Evolutionary conservation across 2,888 invertebrate genomes (phyloP), one percentile per base, ranked within the genome.

Genomic region (Polydrusus cervinus): DNA sequence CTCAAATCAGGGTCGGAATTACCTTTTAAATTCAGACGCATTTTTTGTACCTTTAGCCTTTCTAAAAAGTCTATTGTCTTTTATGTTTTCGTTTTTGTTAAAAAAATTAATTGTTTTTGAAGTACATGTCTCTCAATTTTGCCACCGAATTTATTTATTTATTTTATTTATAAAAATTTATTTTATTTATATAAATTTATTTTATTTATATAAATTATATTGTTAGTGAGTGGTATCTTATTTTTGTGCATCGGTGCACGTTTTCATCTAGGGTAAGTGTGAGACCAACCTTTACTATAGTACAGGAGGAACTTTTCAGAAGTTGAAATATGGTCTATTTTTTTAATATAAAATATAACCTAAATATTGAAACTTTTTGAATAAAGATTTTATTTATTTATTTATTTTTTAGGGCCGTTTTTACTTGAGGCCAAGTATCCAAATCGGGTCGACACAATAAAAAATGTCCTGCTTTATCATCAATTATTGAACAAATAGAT

Each of bases 361-460:
- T n/a, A n/a, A n/a, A n/a, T n/a, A n/a, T n/a, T n/a, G n/a, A n/a
- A n/a, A n/a, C n/a, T n/a, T n/a, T n/a, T n/a, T n/a, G n/a, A n/a
- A n/a, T n/a, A n/a, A n/a, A n/a, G n/a, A n/a, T n/a, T n/a, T n/a
- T n/a, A n/a, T n/a, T n/a, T n/a, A n/a, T n/a, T n/a, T n/a, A n/a
- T n/a, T n/a, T n/a, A n/a, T 55, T 57, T 68, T 10, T 34, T 18
- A 67, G 16, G 5, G 67, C 18, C 9, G 25, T 11, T 51, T 73
- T 73, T 7, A 74, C 60, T 51, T 74, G 40, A 11, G 49, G 43
- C 74, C 62, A 74, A 13, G 69, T 49, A 11, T 40, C 47, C 1
- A 68, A n/a, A 25, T 61, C 73, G 1, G 73, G 73, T 51, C 73
- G 20, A 16, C 71, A 70, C 9, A 73, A 20, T 14, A 73, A n/a